phyloP scores from a whole-genome alignment of 2,797 vertebrate genomes.

The Numenius phaeopus region DNA sequence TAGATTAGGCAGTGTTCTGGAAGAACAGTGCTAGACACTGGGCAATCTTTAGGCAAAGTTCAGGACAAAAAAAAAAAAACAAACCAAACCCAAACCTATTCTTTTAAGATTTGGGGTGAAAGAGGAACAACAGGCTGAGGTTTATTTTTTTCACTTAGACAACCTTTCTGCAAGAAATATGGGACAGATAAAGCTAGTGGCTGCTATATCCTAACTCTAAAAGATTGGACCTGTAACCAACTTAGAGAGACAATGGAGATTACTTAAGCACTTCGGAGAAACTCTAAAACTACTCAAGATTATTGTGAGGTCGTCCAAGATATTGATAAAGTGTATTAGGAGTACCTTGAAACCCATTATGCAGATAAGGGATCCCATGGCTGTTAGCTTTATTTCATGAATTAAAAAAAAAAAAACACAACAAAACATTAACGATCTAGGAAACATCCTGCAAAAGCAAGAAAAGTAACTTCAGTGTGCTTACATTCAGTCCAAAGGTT shows the following conservation, averaged over 20 bases:
- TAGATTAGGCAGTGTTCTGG: not conserved
- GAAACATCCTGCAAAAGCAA: not conserved
- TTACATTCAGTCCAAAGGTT: not conserved
- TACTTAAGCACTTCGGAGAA: not conserved
- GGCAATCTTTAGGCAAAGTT: not conserved
- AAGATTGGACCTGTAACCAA: not conserved
- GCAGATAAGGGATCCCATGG: not conserved
- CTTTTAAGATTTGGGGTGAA: not conserved
- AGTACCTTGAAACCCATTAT: not conserved
- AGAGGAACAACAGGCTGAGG: not conserved
- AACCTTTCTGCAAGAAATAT: not conserved
- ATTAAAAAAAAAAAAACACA: not conserved
- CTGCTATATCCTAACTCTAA: not conserved
- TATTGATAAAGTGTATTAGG: not conserved
- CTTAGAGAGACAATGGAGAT: not conserved
- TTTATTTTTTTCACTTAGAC: not conserved
- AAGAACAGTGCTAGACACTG: not conserved
- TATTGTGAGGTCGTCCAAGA: not conserved
- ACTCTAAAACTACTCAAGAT: not conserved
- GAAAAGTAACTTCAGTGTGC: not conserved
- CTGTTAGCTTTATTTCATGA: not conserved
- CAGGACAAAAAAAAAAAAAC: not conserved
- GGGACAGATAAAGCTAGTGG: not conserved
- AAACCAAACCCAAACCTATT: not conserved
- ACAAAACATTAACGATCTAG: not conserved